A percentile compares a stretch with the other conserved stretches of the same genome.
Evolutionary conservation across 2,888 invertebrate species (phyloP).

Genomic region (Gibbula magus): DNA sequence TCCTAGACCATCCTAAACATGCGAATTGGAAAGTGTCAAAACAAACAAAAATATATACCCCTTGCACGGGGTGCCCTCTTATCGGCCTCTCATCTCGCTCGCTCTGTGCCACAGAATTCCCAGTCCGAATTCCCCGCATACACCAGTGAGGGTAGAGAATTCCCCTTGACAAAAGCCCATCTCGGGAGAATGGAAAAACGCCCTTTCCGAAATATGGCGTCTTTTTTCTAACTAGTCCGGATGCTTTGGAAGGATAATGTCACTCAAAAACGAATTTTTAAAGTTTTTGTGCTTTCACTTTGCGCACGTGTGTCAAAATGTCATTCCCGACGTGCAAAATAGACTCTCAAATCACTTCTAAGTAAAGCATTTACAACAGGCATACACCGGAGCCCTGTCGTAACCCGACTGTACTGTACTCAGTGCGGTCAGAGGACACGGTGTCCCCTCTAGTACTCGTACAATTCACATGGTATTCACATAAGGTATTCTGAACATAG

Average conservation of each 20-base stretch:
- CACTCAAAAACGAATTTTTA: not conserved
- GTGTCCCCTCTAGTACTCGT: no score
- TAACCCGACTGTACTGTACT: not conserved
- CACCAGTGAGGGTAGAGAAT: conserved; percentile 13
- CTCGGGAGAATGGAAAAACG: conserved; percentile 9
- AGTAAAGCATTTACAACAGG: not conserved
- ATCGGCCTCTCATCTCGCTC: conserved; percentile 17
- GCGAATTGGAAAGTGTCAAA: conserved; percentile 31
- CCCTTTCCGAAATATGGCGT: conserved; percentile 8
- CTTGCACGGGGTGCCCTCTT: conserved; percentile 11
- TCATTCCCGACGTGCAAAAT: not conserved
- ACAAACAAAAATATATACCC: conserved; percentile 31
- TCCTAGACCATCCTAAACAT: not conserved
- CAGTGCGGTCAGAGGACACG: not conserved
- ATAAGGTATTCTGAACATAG: no score
- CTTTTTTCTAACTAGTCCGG: conserved; percentile 3
- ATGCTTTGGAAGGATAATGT: not conserved
- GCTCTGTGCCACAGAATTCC: not conserved
- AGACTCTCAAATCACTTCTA: not conserved
- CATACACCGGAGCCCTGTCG: no score
- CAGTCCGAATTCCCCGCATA: not conserved
- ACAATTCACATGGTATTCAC: no score
- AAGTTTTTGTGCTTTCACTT: conserved; percentile 2
- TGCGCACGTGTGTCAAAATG: conserved; percentile 11
- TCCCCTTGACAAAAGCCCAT: conserved; percentile 9